Base-by-base conservation (phyloP, 2,888 invertebrate genomes). In the Holacanthella duospinosa region DNA sequence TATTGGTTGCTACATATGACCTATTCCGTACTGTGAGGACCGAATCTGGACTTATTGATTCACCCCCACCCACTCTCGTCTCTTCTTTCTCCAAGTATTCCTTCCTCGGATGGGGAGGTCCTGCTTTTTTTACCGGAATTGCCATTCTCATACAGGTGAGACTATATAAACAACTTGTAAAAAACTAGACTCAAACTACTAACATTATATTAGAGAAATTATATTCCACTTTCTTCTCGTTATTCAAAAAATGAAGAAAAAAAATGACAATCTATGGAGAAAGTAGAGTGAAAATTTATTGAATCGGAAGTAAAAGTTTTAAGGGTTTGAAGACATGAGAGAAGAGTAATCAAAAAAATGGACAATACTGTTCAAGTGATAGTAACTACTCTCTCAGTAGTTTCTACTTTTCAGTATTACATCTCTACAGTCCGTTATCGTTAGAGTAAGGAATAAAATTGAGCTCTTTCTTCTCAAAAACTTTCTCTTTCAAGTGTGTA, bases 1-100 rank as follows among this genome's bases (percentile, higher is more conserved):
- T 85, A 76, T 80, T 84, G 61, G 81, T 83, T 21, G 85, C 85
- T 80, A 82, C 84, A 25, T 83, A 83, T 75, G 84, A 85, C 74
- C 80, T 85, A 75, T 82, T 83, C 76, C 78, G 79, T 61, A 77
- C 77, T 0, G 77, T 78, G 66, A 75, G 75, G 24, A 79, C 67
- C 27, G 69, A 70, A 64, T 68, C 68, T 64, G 73, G 73, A 53
- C 64, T 73, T 55, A 68, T 71, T 62, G 71, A 71, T 61, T 66
- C 66, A 63, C 73, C 71, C 56, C 79, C 80, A 29, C 74, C 73
- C 19, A 75, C 77, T 56, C 77, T 78, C 25, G 80, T 80, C 65
- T 75, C 77, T 61, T 76, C 78, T 60, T 79, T 80, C 64, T 77
- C 79, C 63, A 78, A 66, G 53, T 83, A 82, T 76, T 83, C 84